Conservation (phyloP, 2,797 vertebrate species). For the Malurus leucopterus region DNA sequence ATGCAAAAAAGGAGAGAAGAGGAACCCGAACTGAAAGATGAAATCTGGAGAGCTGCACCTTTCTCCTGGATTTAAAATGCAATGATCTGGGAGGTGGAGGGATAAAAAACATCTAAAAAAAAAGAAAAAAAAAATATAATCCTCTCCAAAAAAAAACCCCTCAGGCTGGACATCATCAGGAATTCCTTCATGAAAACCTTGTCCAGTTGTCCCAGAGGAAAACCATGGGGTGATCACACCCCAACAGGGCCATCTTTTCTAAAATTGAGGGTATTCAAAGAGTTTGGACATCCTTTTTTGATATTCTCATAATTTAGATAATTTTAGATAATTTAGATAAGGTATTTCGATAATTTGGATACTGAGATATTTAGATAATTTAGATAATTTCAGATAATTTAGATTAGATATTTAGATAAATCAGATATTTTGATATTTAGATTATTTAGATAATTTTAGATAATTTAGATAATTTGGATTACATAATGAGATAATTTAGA, state of each 20-base stretch:
- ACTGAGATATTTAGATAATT: too few relatives aligned
- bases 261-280: neutral
- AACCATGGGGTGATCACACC: neutral
- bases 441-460: too few relatives aligned
- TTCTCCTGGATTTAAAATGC: neutral
- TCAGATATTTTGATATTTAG: too few relatives aligned
- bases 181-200: neutral
- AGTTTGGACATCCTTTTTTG: neutral
- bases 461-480: too few relatives aligned
- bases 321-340: too few relatives aligned
- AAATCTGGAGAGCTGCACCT: neutral
- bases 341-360: too few relatives aligned
- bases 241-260: neutral
- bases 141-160: neutral
- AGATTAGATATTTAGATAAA: too few relatives aligned
- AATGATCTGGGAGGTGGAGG: neutral
- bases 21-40: neutral
- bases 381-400: too few relatives aligned
- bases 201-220: neutral
- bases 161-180: neutral
- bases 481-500: too few relatives aligned
- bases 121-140: neutral
- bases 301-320: too few relatives aligned
- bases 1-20: neutral
- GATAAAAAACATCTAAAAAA: neutral